phyloP scores from a whole-genome alignment of 2,888 invertebrate genomes.

The Harpagoxenus sublaevis region DNA sequence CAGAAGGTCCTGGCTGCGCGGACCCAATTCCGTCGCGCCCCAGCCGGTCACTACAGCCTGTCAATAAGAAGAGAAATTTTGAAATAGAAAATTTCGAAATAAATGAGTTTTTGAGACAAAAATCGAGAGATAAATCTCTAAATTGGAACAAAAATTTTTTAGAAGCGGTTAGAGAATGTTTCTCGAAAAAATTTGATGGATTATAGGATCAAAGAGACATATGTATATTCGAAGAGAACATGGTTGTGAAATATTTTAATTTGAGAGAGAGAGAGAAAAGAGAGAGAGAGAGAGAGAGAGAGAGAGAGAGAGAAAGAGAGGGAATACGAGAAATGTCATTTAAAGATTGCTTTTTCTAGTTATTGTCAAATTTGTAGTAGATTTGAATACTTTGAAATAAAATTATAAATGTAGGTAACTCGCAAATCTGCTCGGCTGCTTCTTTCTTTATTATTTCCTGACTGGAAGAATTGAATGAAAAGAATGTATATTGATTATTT shows the following conservation, averaged over 20 bases:
- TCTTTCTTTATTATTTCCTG: neutral
- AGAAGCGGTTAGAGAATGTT: neutral
- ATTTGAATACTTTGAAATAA: neutral
- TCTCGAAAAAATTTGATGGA: neutral
- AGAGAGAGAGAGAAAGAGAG: neutral
- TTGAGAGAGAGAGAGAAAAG: neutral
- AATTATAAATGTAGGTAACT: neutral
- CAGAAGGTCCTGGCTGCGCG: constrained; percentile 86
- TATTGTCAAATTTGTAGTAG: neutral
- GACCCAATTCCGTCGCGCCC: constrained; percentile 90
- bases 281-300: neutral
- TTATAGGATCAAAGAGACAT: neutral
- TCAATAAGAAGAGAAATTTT: neutral
- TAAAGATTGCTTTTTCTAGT: neutral
- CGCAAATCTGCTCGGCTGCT: neutral
- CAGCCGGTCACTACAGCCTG: constrained; percentile 91
- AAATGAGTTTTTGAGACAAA: neutral
- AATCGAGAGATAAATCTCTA: neutral
- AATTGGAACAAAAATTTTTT: neutral
- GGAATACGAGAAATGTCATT: neutral
- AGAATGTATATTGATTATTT: neutral
- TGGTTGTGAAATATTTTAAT: neutral
- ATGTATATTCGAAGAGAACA: too few species aligned
- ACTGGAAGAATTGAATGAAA: neutral
- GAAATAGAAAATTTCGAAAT: neutral